Base-by-base conservation (phyloP, 2,797 vertebrate species). In the Bufotes viridis region DNA sequence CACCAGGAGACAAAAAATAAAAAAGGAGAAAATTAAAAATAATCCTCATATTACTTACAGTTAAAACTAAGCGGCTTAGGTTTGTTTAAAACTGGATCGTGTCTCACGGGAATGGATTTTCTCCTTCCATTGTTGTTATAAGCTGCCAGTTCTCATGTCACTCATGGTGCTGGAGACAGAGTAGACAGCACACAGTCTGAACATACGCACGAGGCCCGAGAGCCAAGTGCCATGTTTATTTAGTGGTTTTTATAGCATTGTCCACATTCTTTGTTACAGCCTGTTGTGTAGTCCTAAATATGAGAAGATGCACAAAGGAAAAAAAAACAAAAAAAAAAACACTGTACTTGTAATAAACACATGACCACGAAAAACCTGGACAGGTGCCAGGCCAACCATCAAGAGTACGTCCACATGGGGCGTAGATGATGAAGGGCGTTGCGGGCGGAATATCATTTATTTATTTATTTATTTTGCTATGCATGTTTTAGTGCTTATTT, bases 111-210 rank as follows among this genome's bases (percentile, higher is more conserved):
- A 86, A 86, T 79, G 84, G 76, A 42, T 76, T 29, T 69, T 79
- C 75, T 79, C 61, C 75, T 67, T 53, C 55, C 72, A 76, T 85
- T 76, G 83, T 85, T 76, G 72, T 74, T 83, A 63, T 58, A 75
- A 76, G 82, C 83, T 78, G 84, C 74, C 84, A 78, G 84, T 86
- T 86, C 84, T 79, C 84, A 85, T 86, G 84, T 79, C 84, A 86
- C n/a, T 86, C 63, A 85, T 14, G 53, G 75, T 11, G 22, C 63
- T 69, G 24, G 75, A 85, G 76, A 85, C 83, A 67, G 49, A 67
- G 60, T 26, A 65, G 84, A 85, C 84, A 57, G 84, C 76, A 14
- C 84, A 79, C 60, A 57, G 84, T 67, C 84, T 79, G 60, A 61
- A 86, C 72, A 63, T 76, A 84, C 72, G 83, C 83, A 84, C 72